Conservation (phyloP, 2,113 vertebrate genomes). For the Rana temporaria region DNA sequence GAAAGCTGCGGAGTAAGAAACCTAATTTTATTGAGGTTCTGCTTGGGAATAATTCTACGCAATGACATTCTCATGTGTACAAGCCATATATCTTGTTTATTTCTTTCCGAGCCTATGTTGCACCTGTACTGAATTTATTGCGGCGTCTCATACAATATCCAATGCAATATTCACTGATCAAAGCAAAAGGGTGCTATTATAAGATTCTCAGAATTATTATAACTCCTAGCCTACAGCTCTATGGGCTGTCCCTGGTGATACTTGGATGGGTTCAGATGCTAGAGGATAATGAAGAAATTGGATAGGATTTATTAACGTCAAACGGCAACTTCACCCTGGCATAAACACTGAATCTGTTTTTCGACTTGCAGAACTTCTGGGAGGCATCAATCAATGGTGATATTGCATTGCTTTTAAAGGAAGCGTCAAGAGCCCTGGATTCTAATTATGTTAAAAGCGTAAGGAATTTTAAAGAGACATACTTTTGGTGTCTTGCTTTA, state of each 20-base stretch:
- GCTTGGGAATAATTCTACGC: slow-evolving; percentile 51
- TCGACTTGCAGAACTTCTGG: not conserved
- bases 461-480: too few relatives aligned
- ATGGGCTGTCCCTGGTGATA: slow-evolving; percentile 21
- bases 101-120: slow-evolving; percentile 33
- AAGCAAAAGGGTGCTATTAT: slow-evolving; percentile 35
- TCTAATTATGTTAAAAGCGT: too few relatives aligned
- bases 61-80: slow-evolving; percentile 47
- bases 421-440: too few relatives aligned
- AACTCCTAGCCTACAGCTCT: slow-evolving; percentile 28
- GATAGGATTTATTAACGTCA: slow-evolving; percentile 44
- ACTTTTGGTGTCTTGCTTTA: too few relatives aligned
- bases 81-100: slow-evolving; percentile 44
- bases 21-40: slow-evolving; percentile 46
- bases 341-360: slow-evolving; percentile 27
- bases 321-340: slow-evolving; percentile 16
- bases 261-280: slow-evolving; percentile 32
- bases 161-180: slow-evolving; percentile 47
- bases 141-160: slow-evolving; percentile 33
- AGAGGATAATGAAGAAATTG: slow-evolving; percentile 37
- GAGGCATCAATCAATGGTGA: not conserved
- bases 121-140: slow-evolving; percentile 53
- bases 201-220: slow-evolving; percentile 41
- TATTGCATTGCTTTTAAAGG: not conserved
- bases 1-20: slow-evolving; percentile 42